Evolutionary conservation across 2,888 invertebrate genomes (phyloP).

Genomic region (Eurytoma adleriae): DNA sequence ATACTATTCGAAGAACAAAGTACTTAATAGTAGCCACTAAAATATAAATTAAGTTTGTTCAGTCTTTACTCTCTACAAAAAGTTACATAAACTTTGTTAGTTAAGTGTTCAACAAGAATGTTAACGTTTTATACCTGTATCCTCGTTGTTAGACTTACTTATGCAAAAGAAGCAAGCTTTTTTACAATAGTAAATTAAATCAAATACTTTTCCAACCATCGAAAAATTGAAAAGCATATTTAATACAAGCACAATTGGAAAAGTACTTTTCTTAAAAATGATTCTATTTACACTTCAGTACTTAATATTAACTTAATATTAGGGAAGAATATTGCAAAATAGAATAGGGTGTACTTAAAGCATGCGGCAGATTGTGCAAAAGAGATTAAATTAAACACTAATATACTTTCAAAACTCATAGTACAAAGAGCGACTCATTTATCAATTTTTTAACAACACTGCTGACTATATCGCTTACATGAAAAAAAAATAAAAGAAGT

Average conservation of each 20-base stretch:
- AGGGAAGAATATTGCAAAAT: background rate
- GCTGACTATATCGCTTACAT: slow-evolving; percentile 7
- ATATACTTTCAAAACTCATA: slow-evolving; percentile 1
- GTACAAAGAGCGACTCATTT: slow-evolving; percentile 12
- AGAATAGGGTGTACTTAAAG: slow-evolving; percentile 19
- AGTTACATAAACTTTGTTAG: slow-evolving; percentile 31
- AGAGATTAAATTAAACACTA: slow-evolving; percentile 11
- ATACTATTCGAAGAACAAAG: slow-evolving; percentile 7
- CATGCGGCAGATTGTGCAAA: slow-evolving; percentile 36
- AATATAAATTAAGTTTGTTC: slow-evolving; percentile 1
- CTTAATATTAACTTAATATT: slow-evolving; percentile 13
- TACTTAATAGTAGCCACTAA: background rate
- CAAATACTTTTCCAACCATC: slow-evolving; percentile 34
- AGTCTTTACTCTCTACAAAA: background rate
- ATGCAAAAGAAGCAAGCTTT: slow-evolving; percentile 38
- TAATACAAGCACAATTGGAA: slow-evolving; percentile 14
- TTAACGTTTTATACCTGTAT: slow-evolving; percentile 11
- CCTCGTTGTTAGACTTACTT: slow-evolving; percentile 28
- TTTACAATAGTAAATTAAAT: slow-evolving; percentile 29
- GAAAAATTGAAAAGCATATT: background rate
- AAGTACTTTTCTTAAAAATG: slow-evolving; percentile 9
- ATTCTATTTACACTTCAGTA: slow-evolving; percentile 34
- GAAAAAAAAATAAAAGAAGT: slow-evolving; percentile 13
- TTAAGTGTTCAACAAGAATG: slow-evolving; percentile 1
- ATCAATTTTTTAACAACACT: background rate